Conservation (phyloP, 2,888 invertebrate species). For the Bibio marci region DNA sequence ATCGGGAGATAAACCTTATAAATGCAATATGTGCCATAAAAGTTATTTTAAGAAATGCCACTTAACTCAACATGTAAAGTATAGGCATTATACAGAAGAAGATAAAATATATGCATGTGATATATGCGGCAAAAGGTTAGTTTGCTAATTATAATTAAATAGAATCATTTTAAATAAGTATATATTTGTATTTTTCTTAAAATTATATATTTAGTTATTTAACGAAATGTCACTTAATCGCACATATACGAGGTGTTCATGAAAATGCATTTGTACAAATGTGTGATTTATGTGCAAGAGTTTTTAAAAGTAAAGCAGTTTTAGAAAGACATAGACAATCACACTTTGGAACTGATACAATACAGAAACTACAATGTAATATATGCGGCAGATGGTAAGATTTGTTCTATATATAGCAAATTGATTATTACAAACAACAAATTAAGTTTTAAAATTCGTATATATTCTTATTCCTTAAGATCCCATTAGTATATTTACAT, state of each 20-base stretch:
- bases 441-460: neutral
- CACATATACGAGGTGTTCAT: constrained; percentile 1
- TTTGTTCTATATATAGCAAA: no score
- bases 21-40: constrained; percentile 24
- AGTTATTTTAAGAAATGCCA: constrained; percentile 19
- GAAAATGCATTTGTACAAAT: neutral
- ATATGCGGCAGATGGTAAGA: constrained; percentile 22
- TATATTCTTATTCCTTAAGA: no score
- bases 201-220: neutral
- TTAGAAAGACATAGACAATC: constrained; percentile 21
- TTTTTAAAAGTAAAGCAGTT: constrained; percentile 11
- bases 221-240: neutral
- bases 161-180: no score
- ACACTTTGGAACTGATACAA: constrained; percentile 18
- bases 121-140: constrained; percentile 22
- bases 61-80: constrained; percentile 22
- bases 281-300: constrained; percentile 4
- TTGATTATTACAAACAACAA: no score
- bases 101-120: no score
- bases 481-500: no score
- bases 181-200: no score
- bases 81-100: no score
- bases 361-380: constrained; percentile 23
- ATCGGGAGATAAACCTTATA: constrained; percentile 4
- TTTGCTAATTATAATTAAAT: no score